Base-by-base conservation (phyloP, 2,888 invertebrate genomes). In the Antitype chi region DNA sequence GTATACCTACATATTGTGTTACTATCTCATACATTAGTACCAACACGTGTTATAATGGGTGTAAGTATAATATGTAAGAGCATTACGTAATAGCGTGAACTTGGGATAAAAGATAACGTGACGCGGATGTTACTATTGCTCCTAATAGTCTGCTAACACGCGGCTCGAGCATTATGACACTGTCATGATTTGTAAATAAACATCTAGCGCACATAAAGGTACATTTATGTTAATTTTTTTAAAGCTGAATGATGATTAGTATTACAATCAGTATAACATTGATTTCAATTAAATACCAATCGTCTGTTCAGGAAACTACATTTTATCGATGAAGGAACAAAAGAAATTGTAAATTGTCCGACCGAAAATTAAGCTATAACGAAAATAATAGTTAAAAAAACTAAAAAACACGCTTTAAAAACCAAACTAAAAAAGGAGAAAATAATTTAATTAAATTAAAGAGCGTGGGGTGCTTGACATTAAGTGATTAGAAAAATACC, bases 71-170 rank as follows among this genome's bases (percentile, higher is more conserved):
- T 57, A 55, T 82, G 63, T 49, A 79, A 66, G 13, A 49, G 66
- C 43, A 62, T 73, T 74, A 74, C 62, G 66, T 74, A 81, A 80
- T n/a, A 8, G 2, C 25, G 28, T 80, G 73, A 80, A 80, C 74
- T 72, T 72, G 76, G 68, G 57, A 80, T 74, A 71, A 71, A 68
- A 70, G 73, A 83, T 81, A 79, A 80, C 72, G 57, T 75, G 55
- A 52, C 13, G 69, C 74, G 25, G 66, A 59, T 74, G 74, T 74
- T 66, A 77, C 62, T 47, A 60, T n/a, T 73, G 62, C 59, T 70
- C 32, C 67, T 73, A 76, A 97, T 85, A 70, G 57, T 66, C 59
- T 78, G 66, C 55, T 55, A 78, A 77, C 76, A 70, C 64, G 80
- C 49, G 59, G n/a, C 17, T 57, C 28, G 28, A 49, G 15, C 38